phyloP scores from a whole-genome alignment of 2,888 invertebrate genomes.

The Nomada hirtipes region DNA sequence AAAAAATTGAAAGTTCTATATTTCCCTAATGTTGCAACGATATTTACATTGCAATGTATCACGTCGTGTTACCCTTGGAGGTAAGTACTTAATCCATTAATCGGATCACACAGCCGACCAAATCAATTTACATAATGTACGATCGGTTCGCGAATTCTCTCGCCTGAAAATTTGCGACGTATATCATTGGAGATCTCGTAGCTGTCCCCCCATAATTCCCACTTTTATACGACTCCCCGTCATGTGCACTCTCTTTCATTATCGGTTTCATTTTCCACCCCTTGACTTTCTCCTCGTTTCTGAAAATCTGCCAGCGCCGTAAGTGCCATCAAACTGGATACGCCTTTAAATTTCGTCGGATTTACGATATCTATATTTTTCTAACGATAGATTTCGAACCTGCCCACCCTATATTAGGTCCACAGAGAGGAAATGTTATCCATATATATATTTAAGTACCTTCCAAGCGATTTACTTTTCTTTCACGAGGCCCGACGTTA shows the following conservation, averaged over 20 bases:
- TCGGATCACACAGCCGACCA: conserved; percentile 31
- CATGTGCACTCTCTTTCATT: conserved; percentile 40
- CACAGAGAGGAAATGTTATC: conserved; percentile 32
- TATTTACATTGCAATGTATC: background rate
- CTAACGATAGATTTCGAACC: conserved; percentile 38
- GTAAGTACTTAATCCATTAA: conserved; percentile 43
- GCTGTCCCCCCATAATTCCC: conserved; percentile 27
- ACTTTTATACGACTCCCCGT: conserved; percentile 37
- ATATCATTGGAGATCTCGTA: conserved; percentile 33
- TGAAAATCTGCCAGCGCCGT: conserved; percentile 34
- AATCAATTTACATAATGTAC: conserved; percentile 57
- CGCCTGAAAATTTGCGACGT: conserved; percentile 26
- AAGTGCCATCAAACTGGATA: conserved; percentile 23
- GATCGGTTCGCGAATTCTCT: conserved; percentile 31
- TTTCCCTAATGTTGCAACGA: too few relatives aligned
- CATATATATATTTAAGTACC: conserved; percentile 66
- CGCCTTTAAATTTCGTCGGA: conserved; percentile 45
- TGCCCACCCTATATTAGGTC: conserved; percentile 17
- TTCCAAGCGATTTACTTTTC: conserved; percentile 71
- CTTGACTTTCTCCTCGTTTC: background rate
- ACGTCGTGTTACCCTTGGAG: background rate
- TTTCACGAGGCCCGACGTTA: background rate
- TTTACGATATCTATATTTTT: conserved; percentile 50
- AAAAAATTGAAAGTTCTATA: too few relatives aligned
- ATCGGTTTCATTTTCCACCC: conserved; percentile 20